phyloP scores from a whole-genome alignment of 2,113 vertebrate genomes.

The Podarcis cretensis region DNA sequence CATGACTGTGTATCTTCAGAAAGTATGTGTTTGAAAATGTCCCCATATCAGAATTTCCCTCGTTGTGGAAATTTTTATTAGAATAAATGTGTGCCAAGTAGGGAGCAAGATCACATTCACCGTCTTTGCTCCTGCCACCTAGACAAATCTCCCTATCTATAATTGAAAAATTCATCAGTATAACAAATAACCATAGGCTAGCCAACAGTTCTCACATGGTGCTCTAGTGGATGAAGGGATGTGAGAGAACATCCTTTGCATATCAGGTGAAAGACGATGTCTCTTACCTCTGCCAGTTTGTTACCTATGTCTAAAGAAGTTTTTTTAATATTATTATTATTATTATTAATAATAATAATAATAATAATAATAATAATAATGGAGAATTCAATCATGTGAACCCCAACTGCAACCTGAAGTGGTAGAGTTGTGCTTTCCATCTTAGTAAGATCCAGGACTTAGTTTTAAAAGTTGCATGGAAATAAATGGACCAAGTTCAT shows the following conservation, averaged over 20 bases:
- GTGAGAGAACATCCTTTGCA: neutral
- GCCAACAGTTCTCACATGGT: neutral
- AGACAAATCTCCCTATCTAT: neutral
- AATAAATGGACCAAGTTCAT: slow-evolving; percentile 14
- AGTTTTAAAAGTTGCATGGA: slow-evolving; percentile 15
- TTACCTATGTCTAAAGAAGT: neutral
- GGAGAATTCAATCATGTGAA: neutral
- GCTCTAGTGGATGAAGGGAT: neutral
- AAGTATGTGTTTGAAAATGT: neutral
- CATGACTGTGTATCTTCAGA: neutral
- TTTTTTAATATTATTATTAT: too few relatives aligned
- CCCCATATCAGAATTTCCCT: neutral
- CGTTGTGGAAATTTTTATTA: neutral
- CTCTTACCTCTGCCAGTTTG: neutral
- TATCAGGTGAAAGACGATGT: neutral
- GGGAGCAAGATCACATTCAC: too few relatives aligned
- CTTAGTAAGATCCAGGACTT: neutral
- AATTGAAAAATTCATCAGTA: neutral
- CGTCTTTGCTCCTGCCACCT: too few relatives aligned
- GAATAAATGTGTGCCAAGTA: too few relatives aligned
- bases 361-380: too few relatives aligned
- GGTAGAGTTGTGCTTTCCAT: neutral
- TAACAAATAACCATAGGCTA: neutral
- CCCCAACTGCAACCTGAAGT: neutral
- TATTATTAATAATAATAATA: neutral